Evolutionary conservation across 2,888 invertebrate species (phyloP).

Genomic region (Drosophila testacea): DNA sequence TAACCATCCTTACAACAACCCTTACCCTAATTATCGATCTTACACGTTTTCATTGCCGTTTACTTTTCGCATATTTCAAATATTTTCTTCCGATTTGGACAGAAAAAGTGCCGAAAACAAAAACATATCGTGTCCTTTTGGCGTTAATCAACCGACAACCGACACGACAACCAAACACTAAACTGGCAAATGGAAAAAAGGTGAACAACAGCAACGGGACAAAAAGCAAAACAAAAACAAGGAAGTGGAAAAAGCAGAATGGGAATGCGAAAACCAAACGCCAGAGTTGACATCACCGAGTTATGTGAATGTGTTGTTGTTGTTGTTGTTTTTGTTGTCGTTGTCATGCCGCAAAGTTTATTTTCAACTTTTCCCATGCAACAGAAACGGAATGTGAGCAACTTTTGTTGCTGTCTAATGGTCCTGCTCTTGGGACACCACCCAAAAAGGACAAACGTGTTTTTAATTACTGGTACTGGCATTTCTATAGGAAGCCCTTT

Average conservation of each 20-base stretch:
- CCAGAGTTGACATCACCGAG: conserved; percentile 80
- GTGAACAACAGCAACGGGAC: conserved; percentile 31
- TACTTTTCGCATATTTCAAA: conserved; percentile 53
- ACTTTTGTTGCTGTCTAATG: conserved; percentile 63
- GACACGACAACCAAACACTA: neutral
- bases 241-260: conserved; percentile 26
- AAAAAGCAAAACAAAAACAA: conserved; percentile 38
- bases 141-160: conserved; percentile 64
- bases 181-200: conserved; percentile 29
- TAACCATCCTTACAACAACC: neutral
- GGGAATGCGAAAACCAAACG: conserved; percentile 71
- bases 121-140: conserved; percentile 66
- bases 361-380: conserved; percentile 78
- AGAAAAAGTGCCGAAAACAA: conserved; percentile 39
- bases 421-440: conserved; percentile 32
- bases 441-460: conserved; percentile 76
- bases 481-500: conserved; percentile 35
- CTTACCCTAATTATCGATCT: conserved; percentile 48
- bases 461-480: conserved; percentile 79
- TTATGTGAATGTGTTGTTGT: conserved; percentile 55
- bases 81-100: conserved; percentile 44
- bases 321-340: conserved; percentile 34
- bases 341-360: conserved; percentile 78
- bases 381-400: conserved; percentile 63
- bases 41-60: conserved; percentile 18